Evolutionary conservation across 2,797 vertebrate species (phyloP).

Genomic region (Premnoplex brunnescens): DNA sequence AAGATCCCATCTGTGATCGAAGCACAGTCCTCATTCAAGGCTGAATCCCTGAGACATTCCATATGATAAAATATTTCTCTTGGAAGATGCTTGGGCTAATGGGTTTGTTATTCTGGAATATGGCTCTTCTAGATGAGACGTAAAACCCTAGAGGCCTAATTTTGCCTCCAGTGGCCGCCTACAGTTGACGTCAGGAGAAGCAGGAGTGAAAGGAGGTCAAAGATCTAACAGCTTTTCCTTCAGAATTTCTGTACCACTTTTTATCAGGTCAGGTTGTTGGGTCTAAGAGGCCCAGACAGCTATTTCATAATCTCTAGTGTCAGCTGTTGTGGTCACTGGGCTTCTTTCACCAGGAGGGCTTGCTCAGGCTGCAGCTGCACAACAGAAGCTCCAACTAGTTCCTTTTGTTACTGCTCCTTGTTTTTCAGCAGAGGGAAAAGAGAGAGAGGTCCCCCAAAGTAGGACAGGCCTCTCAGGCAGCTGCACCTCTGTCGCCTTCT

Average conservation of each 20-base stretch:
- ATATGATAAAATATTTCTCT: slow-evolving; percentile 58
- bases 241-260: neutral
- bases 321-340: neutral
- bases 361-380: neutral
- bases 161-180: neutral
- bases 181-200: neutral
- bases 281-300: neutral
- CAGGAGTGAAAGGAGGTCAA: neutral
- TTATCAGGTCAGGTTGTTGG: neutral
- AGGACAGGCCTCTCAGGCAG: neutral
- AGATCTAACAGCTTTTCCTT: neutral
- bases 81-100: slow-evolving; percentile 39
- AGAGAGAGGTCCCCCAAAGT: neutral
- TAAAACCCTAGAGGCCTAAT: neutral
- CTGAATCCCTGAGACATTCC: slow-evolving; percentile 39
- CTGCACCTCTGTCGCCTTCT: neutral
- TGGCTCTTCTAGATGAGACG: slow-evolving; percentile 29
- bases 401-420: neutral
- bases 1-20: slow-evolving; percentile 76
- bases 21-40: slow-evolving; percentile 26
- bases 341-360: neutral
- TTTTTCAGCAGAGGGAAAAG: neutral
- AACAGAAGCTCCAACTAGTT: neutral
- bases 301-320: neutral
- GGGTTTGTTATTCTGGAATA: slow-evolving; percentile 32